Base-by-base conservation (phyloP, 92 coral and sea anemone species). In the Ricordea florida region DNA sequence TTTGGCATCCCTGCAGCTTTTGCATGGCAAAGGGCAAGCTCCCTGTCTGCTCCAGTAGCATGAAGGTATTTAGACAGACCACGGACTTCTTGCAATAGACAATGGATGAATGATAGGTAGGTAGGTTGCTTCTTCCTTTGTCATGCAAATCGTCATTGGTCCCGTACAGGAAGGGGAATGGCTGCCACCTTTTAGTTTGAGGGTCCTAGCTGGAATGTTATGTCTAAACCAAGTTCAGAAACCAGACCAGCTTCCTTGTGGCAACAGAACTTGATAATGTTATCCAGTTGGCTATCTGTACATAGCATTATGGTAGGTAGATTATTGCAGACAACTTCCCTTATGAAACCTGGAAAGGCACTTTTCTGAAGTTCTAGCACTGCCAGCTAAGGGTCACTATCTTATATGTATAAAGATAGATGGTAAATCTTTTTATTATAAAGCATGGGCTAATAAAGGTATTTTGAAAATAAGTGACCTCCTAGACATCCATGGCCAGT, bases 21-120 rank as follows among this genome's bases (percentile, higher is more conserved):
- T 25, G 85, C 80, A 80, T 47, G 57, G 20, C 37, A 42, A n/a
- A 80, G 63, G 13, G 85, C 85, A 38, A 57, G 7, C 58, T 80
- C 72, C 15, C 52, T 70, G 58, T 80, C 80, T 27, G 85, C 70
- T 57, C 85, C 85, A 32, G 66, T 53, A 30, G 72, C 80, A 48
- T 46, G 80, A 21, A 80, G 70, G 48, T 26, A 80, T 16, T 69
- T 35, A 32, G 59, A 26, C 6, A 80, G 80, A 23, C 80, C 80
- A 30, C 51, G 80, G 38, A 46, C 73, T n/a, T 44, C 80, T 45
- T 63, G 24, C 30, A 79, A 47, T 30, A 80, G 25, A 38, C 72
- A 60, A 18, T 80, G 85, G 59, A 34, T 24, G 27, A 75, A 75
- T 3, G 81, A 75, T n/a, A 78, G 73, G 46, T 66, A 42, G 2